Conservation (phyloP, 2,888 invertebrate species). For the Microplitis deprimator region DNA sequence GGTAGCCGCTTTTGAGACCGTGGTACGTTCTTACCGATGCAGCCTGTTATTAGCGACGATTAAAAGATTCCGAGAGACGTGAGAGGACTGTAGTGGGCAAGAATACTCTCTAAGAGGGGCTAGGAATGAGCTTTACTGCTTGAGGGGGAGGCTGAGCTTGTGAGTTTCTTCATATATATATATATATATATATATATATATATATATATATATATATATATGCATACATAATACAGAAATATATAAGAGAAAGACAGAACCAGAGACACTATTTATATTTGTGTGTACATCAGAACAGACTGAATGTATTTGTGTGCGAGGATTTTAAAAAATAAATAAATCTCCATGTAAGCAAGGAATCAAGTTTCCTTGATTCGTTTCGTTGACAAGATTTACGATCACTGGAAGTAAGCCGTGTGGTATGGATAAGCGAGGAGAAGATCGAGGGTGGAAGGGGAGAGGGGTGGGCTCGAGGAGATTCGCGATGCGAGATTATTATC, state of each 20-base stretch:
- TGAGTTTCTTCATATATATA: not conserved
- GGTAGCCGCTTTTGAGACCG: slow-evolving; percentile 61
- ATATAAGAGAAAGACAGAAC: no score
- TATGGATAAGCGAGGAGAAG: not conserved
- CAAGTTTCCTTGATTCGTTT: slow-evolving; percentile 62
- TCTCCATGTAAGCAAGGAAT: not conserved
- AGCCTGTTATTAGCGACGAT: slow-evolving; percentile 69
- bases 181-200: not conserved
- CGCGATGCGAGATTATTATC: slow-evolving; percentile 36
- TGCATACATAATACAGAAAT: not conserved
- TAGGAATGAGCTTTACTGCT: slow-evolving; percentile 31
- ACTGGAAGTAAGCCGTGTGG: slow-evolving; percentile 16
- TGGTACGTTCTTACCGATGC: slow-evolving; percentile 56
- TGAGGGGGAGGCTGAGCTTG: slow-evolving; percentile 17
- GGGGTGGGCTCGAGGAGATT: slow-evolving; percentile 30
- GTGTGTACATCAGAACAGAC: no score
- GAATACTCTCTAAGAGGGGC: slow-evolving; percentile 34
- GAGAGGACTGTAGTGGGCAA: slow-evolving; percentile 28
- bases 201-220: not conserved
- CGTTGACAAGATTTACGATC: slow-evolving; percentile 65
- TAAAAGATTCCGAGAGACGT: slow-evolving; percentile 66
- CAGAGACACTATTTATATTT: no score
- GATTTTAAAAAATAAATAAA: not conserved
- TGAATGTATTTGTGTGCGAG: no score
- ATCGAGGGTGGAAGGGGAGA: slow-evolving; percentile 21